Percentiles rank a stretch among this genome's conserved stretches.
Conservation (phyloP, 2,888 invertebrate species). For the Mesoligia furuncula region DNA sequence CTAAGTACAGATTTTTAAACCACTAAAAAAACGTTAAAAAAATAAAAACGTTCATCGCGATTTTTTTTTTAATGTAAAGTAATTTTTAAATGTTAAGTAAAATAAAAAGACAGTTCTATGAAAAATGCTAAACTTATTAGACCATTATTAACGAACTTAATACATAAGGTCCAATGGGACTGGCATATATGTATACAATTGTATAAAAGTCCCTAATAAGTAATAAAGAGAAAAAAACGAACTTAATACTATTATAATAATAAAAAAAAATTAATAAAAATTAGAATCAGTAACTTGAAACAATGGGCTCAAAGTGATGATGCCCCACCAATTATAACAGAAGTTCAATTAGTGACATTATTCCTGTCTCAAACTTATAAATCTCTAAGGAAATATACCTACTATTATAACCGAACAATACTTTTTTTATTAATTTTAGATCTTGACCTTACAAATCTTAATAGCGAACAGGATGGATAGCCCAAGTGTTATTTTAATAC, state of each 20-base stretch:
- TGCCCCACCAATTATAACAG: neutral
- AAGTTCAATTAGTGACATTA: neutral
- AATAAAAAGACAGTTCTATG: neutral
- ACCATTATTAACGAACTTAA: neutral
- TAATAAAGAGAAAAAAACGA: too few relatives aligned
- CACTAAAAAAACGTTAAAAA: neutral
- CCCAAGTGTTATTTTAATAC: conserved; percentile 73
- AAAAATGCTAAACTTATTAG: neutral
- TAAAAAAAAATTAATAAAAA: too few relatives aligned
- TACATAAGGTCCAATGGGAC: neutral
- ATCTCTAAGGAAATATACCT: neutral
- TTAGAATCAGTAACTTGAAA: neutral
- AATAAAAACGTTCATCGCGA: neutral
- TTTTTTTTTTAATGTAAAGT: neutral
- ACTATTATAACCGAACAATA: conserved; percentile 9
- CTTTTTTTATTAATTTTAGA: conserved; percentile 41
- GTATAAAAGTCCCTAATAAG: too few relatives aligned
- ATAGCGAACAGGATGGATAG: conserved; percentile 67
- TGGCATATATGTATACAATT: too few relatives aligned
- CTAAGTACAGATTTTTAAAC: neutral
- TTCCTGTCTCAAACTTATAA: neutral
- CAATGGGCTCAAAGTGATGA: neutral
- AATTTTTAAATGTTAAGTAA: neutral
- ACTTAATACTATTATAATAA: neutral
- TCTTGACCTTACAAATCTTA: conserved; percentile 66